Evolutionary conservation across 2,797 vertebrate species (phyloP).

Genomic region (Gobio occitaniae): DNA sequence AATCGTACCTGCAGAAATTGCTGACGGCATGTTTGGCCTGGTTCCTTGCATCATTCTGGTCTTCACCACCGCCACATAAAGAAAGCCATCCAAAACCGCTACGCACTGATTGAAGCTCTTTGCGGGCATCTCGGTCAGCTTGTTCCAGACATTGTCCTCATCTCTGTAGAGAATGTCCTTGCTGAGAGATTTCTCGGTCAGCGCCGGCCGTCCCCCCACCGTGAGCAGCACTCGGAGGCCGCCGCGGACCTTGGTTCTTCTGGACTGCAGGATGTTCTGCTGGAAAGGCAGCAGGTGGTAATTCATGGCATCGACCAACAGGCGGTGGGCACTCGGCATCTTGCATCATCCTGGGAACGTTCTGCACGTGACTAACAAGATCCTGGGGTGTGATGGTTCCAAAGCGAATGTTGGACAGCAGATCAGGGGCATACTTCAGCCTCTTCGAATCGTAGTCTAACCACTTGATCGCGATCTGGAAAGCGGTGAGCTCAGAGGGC

Average conservation of each 20-base stretch:
- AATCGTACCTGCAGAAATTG: conserved; percentile 96
- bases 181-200: conserved; percentile 98
- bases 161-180: conserved; percentile 96
- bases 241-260: conserved; percentile 96
- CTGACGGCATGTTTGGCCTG: conserved; percentile 99
- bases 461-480: conserved; percentile 98
- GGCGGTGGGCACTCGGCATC: conserved; percentile 96
- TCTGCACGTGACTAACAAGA: conserved; percentile 95
- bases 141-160: conserved; percentile 93
- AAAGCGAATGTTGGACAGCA: conserved; percentile 93
- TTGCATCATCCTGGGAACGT: conserved; percentile 97
- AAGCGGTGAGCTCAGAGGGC: conserved; percentile 96
- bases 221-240: conserved; percentile 93
- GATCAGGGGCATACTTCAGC: conserved; percentile 91
- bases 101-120: conserved; percentile 99
- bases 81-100: conserved; percentile 95
- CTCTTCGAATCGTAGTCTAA: conserved; percentile 98
- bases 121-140: conserved; percentile 95
- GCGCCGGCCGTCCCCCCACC: conserved; percentile 92
- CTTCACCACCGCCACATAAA: conserved; percentile 98
- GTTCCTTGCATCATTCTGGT: conserved; percentile 99
- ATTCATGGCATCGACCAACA: conserved; percentile 99
- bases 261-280: conserved; percentile 97
- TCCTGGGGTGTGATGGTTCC: conserved; percentile 98
- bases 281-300: conserved; percentile 97